A percentile compares a stretch with the other conserved stretches of the same genome.
These are phyloP conservation scores for Lagopus leucura DNA, from an alignment of 2,113 vertebrate genomes.

Conservation along the genomic window DNA sequence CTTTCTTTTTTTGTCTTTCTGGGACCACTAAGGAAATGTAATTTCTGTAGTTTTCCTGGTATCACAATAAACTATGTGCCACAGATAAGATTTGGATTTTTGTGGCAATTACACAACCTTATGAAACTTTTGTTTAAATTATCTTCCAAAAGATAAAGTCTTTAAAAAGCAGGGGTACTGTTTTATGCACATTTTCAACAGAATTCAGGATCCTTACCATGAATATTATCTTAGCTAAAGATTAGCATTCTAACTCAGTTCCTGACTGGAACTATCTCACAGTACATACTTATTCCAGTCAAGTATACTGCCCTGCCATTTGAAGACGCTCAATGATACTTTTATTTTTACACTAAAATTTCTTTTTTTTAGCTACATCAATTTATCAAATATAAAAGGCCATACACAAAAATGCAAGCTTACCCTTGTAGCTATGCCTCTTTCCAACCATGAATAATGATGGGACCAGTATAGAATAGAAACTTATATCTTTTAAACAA, in stretches of 20 bases:
- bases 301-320: neutral
- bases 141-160: neutral
- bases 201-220: neutral
- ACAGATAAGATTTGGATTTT: neutral
- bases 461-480: neutral
- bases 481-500: neutral
- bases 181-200: neutral
- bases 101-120: neutral
- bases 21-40: neutral
- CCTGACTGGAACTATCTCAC: neutral
- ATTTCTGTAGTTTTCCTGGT: neutral
- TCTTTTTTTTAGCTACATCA: neutral
- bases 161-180: neutral
- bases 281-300: neutral
- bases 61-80: neutral
- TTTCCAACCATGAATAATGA: neutral
- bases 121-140: neutral
- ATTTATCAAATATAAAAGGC: neutral
- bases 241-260: neutral
- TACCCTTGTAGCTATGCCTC: neutral
- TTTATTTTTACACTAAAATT: neutral
- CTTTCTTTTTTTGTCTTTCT: neutral
- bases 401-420: neutral
- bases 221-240: neutral
- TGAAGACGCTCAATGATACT: neutral